Percentiles rank a stretch among this genome's conserved stretches.
Conservation (phyloP, 1,140 invertebrate species). For the Dreissena rostriformis region DNA sequence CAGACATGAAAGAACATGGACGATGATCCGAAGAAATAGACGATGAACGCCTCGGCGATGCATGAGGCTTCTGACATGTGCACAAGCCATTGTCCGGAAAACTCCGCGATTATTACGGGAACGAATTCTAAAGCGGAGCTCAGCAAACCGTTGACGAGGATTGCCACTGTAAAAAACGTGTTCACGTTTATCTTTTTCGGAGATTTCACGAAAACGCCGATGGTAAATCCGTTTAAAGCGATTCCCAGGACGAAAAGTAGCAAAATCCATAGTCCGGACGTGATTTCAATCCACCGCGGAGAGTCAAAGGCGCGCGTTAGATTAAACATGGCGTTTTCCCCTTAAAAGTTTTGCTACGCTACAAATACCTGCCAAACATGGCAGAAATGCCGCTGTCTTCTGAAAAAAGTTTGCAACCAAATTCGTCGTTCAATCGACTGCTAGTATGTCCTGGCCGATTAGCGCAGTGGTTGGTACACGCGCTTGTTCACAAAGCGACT, state of each 20-base stretch:
- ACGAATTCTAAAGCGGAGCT: background rate
- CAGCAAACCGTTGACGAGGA: background rate
- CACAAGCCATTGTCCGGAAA: background rate
- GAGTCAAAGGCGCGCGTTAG: background rate
- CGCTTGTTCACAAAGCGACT: too few species aligned
- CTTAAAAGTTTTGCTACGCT: too few species aligned
- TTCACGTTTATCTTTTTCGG: background rate
- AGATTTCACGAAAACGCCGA: background rate
- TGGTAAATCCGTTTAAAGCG: background rate
- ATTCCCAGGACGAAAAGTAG: background rate
- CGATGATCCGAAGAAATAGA: conserved; percentile 1
- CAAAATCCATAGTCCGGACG: conserved; percentile 1
- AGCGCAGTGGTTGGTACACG: too few species aligned
- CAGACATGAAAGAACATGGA: conserved; percentile 12
- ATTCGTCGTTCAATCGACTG: too few species aligned
- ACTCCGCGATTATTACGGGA: background rate
- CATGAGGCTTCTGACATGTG: background rate
- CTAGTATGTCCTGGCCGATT: too few species aligned
- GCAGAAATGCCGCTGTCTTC: too few species aligned
- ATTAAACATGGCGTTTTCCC: too few species aligned
- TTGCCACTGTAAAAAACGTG: background rate
- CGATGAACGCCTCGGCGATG: conserved; percentile 1
- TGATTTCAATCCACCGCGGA: background rate
- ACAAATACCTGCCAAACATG: too few species aligned
- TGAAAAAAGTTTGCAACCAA: too few species aligned